Evolutionary conservation across 2,888 invertebrate genomes (phyloP).

Genomic region (Gandaritis pyraliata): DNA sequence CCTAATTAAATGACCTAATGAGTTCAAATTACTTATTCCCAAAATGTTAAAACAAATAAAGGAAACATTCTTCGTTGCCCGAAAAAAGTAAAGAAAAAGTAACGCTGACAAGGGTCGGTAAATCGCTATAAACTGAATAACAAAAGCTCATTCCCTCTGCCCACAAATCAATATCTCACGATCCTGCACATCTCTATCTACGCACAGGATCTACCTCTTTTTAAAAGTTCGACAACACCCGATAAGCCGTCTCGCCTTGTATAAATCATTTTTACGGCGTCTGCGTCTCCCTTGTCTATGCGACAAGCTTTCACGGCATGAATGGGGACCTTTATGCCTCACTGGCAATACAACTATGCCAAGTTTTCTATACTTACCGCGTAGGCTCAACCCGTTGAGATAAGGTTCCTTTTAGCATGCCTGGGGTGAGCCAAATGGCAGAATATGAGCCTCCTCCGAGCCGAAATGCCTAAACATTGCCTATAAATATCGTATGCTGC

Average conservation of each 20-base stretch:
- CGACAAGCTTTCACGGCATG: conserved; percentile 75
- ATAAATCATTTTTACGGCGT: conserved; percentile 80
- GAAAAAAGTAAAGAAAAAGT: conserved; percentile 24
- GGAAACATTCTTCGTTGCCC: conserved; percentile 6
- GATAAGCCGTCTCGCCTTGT: conserved; percentile 69
- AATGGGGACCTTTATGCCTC: conserved; percentile 73
- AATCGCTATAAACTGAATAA: conserved; percentile 28
- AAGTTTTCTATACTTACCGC: conserved; percentile 30
- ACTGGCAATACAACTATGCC: conserved; percentile 57
- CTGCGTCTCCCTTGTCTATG: conserved; percentile 70
- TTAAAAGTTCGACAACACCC: conserved; percentile 66
- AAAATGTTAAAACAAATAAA: conserved; percentile 8
- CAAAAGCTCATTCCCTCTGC: conserved; percentile 29
- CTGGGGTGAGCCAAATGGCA: conserved; percentile 34
- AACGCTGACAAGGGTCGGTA: conserved; percentile 25
- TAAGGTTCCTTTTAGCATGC: conserved; percentile 48
- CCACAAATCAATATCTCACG: conserved; percentile 42
- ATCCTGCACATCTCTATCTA: conserved; percentile 51
- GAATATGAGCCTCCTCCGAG: conserved; percentile 53
- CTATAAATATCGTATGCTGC: conserved; percentile 73
- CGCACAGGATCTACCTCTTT: conserved; percentile 63
- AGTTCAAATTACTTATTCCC: conserved; percentile 4
- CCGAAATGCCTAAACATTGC: conserved; percentile 71
- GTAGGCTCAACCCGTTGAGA: conserved; percentile 33
- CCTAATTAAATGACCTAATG: conserved; percentile 7